Conservation (phyloP, 2,797 vertebrate genomes). For the Mormyrus proboscirostris region DNA sequence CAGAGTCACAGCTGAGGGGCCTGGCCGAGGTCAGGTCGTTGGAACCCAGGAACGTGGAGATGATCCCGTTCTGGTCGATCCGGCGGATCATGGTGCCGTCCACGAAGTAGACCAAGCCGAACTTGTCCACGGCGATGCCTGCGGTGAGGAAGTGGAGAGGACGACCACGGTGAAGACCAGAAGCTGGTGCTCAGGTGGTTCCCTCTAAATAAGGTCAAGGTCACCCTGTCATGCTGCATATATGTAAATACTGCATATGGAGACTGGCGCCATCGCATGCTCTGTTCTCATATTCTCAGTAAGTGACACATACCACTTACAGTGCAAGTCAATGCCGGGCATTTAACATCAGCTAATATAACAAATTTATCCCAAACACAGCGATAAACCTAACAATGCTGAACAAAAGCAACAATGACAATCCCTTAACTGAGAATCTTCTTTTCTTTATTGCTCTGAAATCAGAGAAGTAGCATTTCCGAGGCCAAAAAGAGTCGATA, state of each 20-base stretch:
- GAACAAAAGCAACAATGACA: not conserved
- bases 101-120: constrained; percentile 91
- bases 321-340: not conserved
- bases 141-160: constrained; percentile 30
- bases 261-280: not conserved
- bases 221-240: not conserved
- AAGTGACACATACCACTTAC: not conserved
- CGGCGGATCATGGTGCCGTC: constrained; percentile 95
- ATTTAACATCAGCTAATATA: not conserved
- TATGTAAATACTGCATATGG: not conserved
- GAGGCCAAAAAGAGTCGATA: constrained; percentile 21
- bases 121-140: constrained; percentile 96
- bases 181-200: not conserved
- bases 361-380: not conserved
- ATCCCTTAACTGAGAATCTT: not conserved
- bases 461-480: not conserved
- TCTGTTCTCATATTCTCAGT: not conserved
- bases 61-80: constrained; percentile 93
- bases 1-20: constrained; percentile 93
- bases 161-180: not conserved
- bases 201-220: not conserved
- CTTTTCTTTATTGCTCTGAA: not conserved
- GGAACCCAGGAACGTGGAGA: constrained; percentile 92
- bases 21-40: constrained; percentile 93
- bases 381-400: not conserved